Conservation (phyloP, 2,113 vertebrate genomes). For the Capreolus pygargus region DNA sequence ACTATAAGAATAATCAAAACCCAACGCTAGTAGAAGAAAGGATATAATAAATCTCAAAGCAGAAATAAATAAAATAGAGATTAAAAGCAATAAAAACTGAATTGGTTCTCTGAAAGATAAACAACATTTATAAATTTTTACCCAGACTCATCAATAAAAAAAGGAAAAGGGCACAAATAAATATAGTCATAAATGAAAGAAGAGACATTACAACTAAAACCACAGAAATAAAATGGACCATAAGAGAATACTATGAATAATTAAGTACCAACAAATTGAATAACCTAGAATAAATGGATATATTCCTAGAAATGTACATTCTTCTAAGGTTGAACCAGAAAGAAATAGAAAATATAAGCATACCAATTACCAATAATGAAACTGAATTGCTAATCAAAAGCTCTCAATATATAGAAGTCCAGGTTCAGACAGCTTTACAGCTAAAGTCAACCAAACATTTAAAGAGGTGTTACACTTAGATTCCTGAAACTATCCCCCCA, state of each 20-base stretch:
- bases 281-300: neutral
- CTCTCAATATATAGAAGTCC: neutral
- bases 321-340: neutral
- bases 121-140: neutral
- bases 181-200: neutral
- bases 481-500: neutral
- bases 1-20: neutral
- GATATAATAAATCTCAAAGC: neutral
- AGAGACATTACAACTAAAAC: neutral
- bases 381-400: neutral
- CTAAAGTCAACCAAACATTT: neutral
- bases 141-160: neutral
- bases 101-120: neutral
- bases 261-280: neutral
- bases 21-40: neutral
- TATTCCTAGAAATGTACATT: neutral
- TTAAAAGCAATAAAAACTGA: neutral
- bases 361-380: neutral
- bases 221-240: neutral
- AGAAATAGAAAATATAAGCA: neutral
- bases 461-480: neutral
- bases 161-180: neutral
- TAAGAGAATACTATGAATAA: neutral
- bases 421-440: neutral
- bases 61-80: neutral